Evolutionary conservation across 2,113 vertebrate genomes (phyloP).

Genomic region (Caranx ignobilis): DNA sequence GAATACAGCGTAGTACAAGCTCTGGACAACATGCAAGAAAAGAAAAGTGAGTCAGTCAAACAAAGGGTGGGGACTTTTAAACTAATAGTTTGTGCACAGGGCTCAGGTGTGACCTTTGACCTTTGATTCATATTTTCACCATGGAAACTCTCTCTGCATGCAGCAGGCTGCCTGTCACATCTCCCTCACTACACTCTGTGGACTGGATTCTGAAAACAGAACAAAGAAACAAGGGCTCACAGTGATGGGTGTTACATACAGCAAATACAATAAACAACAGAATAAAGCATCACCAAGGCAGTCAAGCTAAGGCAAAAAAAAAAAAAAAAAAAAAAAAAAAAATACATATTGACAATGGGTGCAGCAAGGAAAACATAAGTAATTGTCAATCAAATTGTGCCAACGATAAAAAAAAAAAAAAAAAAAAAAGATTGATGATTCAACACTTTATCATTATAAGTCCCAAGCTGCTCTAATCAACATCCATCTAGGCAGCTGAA

Average conservation of each 20-base stretch:
- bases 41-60: background rate
- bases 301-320: no score
- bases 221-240: background rate
- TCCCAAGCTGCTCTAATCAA: no score
- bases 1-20: slow-evolving; percentile 8
- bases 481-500: no score
- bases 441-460: no score
- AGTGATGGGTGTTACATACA: background rate
- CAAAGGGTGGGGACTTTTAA: background rate
- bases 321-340: no score
- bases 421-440: no score
- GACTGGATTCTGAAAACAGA: background rate
- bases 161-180: background rate
- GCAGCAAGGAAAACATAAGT: background rate
- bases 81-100: background rate
- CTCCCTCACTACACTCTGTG: background rate
- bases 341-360: no score
- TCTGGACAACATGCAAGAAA: slow-evolving; percentile 4
- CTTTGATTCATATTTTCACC: background rate
- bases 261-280: background rate
- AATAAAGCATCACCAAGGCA: background rate
- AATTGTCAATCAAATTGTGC: background rate
- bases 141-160: background rate
- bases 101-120: background rate
- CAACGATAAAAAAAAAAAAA: no score